Evolutionary conservation across 1,140 invertebrate genomes (phyloP), one percentile per base, ranked within the genome.

Genomic region (Scaptodrosophila lebanonensis): DNA sequence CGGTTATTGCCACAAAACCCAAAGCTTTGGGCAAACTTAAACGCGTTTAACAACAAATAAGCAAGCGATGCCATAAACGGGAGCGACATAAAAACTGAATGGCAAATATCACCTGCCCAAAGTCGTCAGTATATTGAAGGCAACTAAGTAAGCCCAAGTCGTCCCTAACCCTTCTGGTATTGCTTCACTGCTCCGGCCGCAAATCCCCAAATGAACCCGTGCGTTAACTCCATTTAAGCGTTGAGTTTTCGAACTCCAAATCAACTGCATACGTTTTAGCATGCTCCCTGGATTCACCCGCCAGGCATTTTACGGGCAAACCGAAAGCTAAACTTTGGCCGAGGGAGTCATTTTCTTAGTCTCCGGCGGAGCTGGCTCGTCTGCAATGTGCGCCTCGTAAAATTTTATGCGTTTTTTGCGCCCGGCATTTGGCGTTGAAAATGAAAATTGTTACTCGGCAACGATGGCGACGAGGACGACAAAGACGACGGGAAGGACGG

Each of bases 341-440:
- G 49, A 65, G 73, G 73, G 73, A 79, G 52, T 79, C 75, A 32
- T 8, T 35, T 39, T 49, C 36, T 38, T 11, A 48, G 40, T 39
- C 47, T 58, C 62, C 69, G 30, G 61, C 71, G 69, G 45, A 52
- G 22, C 3, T 8, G 8, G 22, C 22, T 25, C 3, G 3, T 25
- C 3, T 25, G 22, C 8, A 25, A n/a, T 25, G 22, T 25, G 22
- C 22, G 22, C 56, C 69, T 82, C 75, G 75, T 82, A 82, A 82
- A 82, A 82, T 82, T 82, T 82, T 82, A 82, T 82, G 75, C 75
- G 75, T 82, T 82, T 69, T 82, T 82, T 73, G 69, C 75, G 65
- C 69, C 53, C 68, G 48, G 42, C 63, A 51, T 47, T 53, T 17
- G 54, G 54, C 57, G 71, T 79, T 75, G 65, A 75, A 82, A 75